phyloP scores from a whole-genome alignment of 2,888 invertebrate genomes.

The Drosophila prolongata region DNA sequence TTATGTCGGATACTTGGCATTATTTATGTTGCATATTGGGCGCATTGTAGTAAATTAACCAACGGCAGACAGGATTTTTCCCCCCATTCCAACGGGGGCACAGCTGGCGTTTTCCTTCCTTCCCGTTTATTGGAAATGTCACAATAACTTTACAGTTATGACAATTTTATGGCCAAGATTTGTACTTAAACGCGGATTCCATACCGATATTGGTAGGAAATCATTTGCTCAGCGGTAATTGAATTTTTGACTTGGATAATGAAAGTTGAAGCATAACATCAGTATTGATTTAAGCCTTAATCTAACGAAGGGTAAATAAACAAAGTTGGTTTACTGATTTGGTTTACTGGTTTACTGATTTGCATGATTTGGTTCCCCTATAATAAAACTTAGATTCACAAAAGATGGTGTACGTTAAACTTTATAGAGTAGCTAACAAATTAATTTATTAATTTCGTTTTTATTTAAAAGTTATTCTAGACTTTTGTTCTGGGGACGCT shows the following conservation, averaged over 20 bases:
- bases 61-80: constrained; percentile 10
- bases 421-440: too few species aligned
- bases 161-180: constrained; percentile 57
- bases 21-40: constrained; percentile 77
- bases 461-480: too few species aligned
- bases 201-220: constrained; percentile 11
- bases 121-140: constrained; percentile 59
- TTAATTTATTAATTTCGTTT: too few species aligned
- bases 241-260: constrained; percentile 11
- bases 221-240: constrained; percentile 16
- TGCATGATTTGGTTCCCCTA: background rate
- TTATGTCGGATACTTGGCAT: constrained; percentile 72
- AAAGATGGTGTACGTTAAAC: too few species aligned
- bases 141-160: constrained; percentile 72
- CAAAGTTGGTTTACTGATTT: too few species aligned
- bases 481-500: too few species aligned
- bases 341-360: too few species aligned
- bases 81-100: constrained; percentile 8
- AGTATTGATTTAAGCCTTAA: too few species aligned
- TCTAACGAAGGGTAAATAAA: background rate
- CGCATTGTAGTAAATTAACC: constrained; percentile 71
- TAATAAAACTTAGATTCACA: background rate
- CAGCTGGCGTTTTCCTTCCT: constrained; percentile 56
- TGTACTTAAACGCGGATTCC: constrained; percentile 22
- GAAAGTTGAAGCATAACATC: background rate